phyloP scores from a whole-genome alignment of 2,113 vertebrate species.

The Epinephelus moara region DNA sequence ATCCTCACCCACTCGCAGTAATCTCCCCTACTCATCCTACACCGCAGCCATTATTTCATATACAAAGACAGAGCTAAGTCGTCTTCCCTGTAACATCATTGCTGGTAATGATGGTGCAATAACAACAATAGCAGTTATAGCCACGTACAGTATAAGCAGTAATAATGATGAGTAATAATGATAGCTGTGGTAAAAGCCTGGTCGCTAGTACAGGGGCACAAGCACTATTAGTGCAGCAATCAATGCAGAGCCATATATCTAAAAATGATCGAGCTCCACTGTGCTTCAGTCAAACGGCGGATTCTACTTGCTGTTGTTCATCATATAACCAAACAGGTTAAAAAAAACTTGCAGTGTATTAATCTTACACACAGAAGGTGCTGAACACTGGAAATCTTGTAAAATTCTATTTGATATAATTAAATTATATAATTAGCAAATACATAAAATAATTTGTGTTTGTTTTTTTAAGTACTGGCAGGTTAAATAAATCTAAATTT shows the following conservation, averaged over 20 bases:
- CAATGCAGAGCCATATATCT: constrained; percentile 56
- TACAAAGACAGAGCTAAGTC: constrained; percentile 48
- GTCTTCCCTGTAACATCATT: constrained; percentile 27
- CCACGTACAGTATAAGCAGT: constrained; percentile 44
- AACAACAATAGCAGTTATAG: constrained; percentile 52
- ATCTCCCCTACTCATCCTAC: constrained; percentile 21
- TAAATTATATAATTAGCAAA: neutral
- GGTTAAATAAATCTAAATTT: constrained; percentile 17
- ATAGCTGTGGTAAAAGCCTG: constrained; percentile 53
- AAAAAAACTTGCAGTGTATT: neutral
- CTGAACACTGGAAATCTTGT: constrained; percentile 1
- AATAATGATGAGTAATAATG: constrained; percentile 65
- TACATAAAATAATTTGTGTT: neutral
- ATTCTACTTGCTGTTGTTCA: constrained; percentile 28
- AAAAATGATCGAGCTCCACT: constrained; percentile 42
- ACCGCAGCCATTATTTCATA: constrained; percentile 51
- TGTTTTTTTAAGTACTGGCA: neutral
- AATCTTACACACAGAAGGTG: neutral
- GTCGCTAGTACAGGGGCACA: constrained; percentile 29
- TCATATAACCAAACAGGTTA: constrained; percentile 7
- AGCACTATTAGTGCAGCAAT: constrained; percentile 64
- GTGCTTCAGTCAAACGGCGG: constrained; percentile 15
- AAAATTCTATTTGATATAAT: neutral
- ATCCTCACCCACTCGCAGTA: constrained; percentile 16
- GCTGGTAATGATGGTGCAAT: constrained; percentile 63